Conservation (phyloP, 2,113 vertebrate species). For the Melanostigma gelatinosum region DNA sequence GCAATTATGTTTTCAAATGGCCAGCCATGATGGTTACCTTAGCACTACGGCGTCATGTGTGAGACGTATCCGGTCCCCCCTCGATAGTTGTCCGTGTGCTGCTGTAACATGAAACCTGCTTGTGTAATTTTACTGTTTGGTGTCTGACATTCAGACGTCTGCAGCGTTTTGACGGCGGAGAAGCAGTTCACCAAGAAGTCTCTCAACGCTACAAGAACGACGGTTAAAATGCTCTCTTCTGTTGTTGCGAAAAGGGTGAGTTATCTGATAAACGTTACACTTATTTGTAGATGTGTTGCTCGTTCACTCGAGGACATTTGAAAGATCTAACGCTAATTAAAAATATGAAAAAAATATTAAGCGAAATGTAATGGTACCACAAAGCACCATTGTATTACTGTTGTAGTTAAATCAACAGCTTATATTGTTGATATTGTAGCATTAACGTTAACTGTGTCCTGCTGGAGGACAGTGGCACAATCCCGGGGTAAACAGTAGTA, state of each 20-base stretch:
- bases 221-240: constrained; percentile 66
- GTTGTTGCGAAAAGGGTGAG: constrained; percentile 70
- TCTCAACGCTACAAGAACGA: background rate
- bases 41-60: background rate
- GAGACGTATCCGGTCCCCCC: background rate
- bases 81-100: background rate
- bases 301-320: background rate
- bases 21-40: background rate
- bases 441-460: background rate
- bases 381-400: background rate
- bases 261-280: background rate
- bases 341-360: background rate
- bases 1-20: background rate
- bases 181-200: background rate
- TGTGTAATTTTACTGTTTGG: constrained; percentile 38
- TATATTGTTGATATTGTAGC: background rate
- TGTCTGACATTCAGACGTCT: constrained; percentile 20
- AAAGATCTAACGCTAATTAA: background rate
- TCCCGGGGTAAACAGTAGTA: constrained; percentile 15
- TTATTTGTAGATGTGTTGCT: background rate
- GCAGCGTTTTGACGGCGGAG: background rate
- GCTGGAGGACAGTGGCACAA: constrained; percentile 31
- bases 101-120: background rate
- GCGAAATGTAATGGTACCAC: background rate
- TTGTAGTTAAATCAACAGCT: background rate